Percentiles rank a stretch among this genome's conserved stretches.
Evolutionary conservation across 2,888 invertebrate species (phyloP).

Genomic region (Busseola fusca): DNA sequence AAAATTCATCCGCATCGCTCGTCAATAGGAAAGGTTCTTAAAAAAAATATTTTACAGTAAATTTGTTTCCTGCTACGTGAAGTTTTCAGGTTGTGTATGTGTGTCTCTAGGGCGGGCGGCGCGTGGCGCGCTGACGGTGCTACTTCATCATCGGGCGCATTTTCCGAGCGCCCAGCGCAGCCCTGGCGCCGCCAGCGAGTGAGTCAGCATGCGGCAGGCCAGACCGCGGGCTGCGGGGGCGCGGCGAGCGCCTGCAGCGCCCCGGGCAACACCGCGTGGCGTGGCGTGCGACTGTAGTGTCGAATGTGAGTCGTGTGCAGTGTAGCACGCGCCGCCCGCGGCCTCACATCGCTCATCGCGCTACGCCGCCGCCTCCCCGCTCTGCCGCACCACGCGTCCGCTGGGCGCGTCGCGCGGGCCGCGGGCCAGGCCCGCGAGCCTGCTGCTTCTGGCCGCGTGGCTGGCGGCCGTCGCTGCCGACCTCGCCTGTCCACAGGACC

Average conservation of each 20-base stretch:
- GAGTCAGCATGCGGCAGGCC: conserved; percentile 64
- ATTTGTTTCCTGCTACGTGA: not conserved
- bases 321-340: conserved; percentile 88
- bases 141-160: conserved; percentile 52
- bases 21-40: no score
- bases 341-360: conserved; percentile 85
- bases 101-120: conserved; percentile 51
- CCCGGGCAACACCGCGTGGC: conserved; percentile 65
- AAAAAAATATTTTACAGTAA: no score
- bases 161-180: conserved; percentile 42
- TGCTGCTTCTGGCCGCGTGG: conserved; percentile 88
- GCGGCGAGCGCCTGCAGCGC: conserved; percentile 65
- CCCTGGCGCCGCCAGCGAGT: conserved; percentile 58
- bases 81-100: conserved; percentile 7
- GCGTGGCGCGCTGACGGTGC: conserved; percentile 10
- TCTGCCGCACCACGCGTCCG: conserved; percentile 89
- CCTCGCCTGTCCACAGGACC: conserved; percentile 81
- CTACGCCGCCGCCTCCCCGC: conserved; percentile 87
- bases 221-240: conserved; percentile 66
- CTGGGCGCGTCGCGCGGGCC: conserved; percentile 89
- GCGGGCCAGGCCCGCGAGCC: conserved; percentile 89
- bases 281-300: conserved; percentile 62
- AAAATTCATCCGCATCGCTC: no score
- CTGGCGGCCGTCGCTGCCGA: conserved; percentile 84
- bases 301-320: conserved; percentile 80